Evolutionary conservation across 2,888 invertebrate genomes (phyloP).

Genomic region (Bellardia pandia): DNA sequence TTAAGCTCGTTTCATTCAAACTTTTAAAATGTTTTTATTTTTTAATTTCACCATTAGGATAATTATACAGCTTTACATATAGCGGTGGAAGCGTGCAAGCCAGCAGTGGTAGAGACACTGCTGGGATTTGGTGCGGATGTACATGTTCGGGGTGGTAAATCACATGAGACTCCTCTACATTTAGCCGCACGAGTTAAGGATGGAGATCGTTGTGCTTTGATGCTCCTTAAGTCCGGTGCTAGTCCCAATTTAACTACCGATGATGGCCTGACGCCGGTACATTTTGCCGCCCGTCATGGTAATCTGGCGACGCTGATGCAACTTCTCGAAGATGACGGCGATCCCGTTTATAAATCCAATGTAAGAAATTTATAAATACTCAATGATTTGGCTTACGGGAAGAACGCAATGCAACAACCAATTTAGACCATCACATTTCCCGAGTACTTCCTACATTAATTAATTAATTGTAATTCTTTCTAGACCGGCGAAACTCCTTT

Average conservation of each 20-base stretch:
- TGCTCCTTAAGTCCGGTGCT: constrained; percentile 98
- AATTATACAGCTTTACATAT: constrained; percentile 99
- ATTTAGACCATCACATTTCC: neutral
- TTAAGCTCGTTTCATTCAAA: neutral
- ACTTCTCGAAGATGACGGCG: constrained; percentile 96
- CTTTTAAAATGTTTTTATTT: neutral
- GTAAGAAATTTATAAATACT: constrained; percentile 84
- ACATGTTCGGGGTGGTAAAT: constrained; percentile 94
- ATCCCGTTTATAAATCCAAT: constrained; percentile 95
- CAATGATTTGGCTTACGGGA: neutral
- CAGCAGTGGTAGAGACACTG: constrained; percentile 97
- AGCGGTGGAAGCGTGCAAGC: constrained; percentile 97
- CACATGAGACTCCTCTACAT: constrained; percentile 97
- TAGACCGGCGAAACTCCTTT: constrained; percentile 97
- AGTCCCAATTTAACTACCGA: constrained; percentile 97
- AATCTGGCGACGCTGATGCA: constrained; percentile 94
- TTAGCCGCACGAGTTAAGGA: constrained; percentile 97
- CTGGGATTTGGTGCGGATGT: constrained; percentile 99
- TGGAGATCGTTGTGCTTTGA: constrained; percentile 96
- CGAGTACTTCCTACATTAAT: neutral
- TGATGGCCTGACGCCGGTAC: constrained; percentile 98
- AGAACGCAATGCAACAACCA: neutral
- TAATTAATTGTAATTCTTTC: neutral
- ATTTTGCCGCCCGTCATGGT: constrained; percentile 97
- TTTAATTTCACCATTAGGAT: constrained; percentile 87